A percentile compares a stretch with the other conserved stretches of the same genome.
Evolutionary conservation across 2,113 vertebrate genomes (phyloP).

Genomic region (Nesospiza acunhae): DNA sequence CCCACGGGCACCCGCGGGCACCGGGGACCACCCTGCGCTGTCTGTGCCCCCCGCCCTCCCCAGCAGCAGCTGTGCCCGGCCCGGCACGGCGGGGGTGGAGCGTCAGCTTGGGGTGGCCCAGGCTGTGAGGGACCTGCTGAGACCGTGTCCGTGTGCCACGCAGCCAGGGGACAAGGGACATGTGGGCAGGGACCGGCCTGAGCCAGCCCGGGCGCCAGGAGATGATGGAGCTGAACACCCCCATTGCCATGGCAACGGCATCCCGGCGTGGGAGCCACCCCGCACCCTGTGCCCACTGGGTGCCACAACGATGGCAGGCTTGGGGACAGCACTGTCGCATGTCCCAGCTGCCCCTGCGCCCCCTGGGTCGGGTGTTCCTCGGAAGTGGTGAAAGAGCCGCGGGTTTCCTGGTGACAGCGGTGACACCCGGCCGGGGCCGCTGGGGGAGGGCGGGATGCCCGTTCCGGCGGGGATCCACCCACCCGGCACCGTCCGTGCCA

Average conservation of each 20-base stretch:
- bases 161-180: background rate
- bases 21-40: accelerated
- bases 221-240: background rate
- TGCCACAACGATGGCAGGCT: accelerated
- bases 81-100: accelerated
- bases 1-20: background rate
- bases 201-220: background rate
- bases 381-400: background rate
- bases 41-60: background rate
- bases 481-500: background rate
- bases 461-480: background rate
- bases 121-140: background rate
- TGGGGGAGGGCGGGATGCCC: background rate
- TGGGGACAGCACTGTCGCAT: background rate
- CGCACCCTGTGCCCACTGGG: background rate
- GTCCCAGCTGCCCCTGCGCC: background rate
- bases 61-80: background rate
- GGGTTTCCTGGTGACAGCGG: background rate
- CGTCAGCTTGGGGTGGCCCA: background rate
- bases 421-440: background rate
- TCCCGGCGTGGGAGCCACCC: background rate
- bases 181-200: accelerated
- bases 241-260: background rate
- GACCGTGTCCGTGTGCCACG: background rate
- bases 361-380: background rate